A percentile compares a stretch with the other conserved stretches of the same genome.
These are phyloP conservation scores for Varecia variegata DNA, from an alignment of 2,797 vertebrate genomes.

Conservation along the genomic window DNA sequence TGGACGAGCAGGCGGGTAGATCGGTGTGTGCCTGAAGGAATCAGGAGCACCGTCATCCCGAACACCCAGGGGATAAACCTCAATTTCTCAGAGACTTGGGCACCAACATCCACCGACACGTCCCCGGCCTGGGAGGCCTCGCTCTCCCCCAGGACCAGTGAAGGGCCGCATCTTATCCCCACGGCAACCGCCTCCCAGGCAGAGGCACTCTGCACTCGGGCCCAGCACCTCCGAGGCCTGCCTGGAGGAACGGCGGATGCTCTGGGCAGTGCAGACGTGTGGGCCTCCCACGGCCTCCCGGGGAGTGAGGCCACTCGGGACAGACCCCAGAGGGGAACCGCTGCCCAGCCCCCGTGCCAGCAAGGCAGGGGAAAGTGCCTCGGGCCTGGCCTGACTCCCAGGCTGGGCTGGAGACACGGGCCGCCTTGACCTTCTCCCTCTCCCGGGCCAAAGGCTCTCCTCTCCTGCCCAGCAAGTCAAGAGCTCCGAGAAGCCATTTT, in stretches of 20 bases:
- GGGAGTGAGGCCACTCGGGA: background rate
- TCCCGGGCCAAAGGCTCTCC: background rate
- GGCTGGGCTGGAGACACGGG: fast-evolving
- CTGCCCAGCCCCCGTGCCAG: background rate
- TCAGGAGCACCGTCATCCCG: fast-evolving
- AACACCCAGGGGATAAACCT: background rate
- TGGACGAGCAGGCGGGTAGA: too few relatives aligned
- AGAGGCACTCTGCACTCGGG: too few relatives aligned
- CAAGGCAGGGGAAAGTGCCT: too few relatives aligned
- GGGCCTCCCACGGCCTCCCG: too few relatives aligned
- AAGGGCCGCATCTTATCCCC: too few relatives aligned
- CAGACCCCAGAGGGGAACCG: background rate
- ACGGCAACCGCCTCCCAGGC: too few relatives aligned
- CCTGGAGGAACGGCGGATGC: background rate
- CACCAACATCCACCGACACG: too few relatives aligned
- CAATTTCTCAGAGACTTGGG: background rate
- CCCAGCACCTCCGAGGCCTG: background rate
- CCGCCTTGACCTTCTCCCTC: too few relatives aligned
- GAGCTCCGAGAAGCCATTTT: background rate
- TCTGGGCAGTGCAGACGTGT: too few relatives aligned
- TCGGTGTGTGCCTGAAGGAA: too few relatives aligned
- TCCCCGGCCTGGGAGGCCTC: background rate
- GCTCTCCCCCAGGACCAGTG: background rate
- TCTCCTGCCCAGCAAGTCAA: background rate
- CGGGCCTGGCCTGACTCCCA: background rate